Evolutionary conservation across 2,888 invertebrate genomes (phyloP).

Genomic region (Brachylomia viminalis): DNA sequence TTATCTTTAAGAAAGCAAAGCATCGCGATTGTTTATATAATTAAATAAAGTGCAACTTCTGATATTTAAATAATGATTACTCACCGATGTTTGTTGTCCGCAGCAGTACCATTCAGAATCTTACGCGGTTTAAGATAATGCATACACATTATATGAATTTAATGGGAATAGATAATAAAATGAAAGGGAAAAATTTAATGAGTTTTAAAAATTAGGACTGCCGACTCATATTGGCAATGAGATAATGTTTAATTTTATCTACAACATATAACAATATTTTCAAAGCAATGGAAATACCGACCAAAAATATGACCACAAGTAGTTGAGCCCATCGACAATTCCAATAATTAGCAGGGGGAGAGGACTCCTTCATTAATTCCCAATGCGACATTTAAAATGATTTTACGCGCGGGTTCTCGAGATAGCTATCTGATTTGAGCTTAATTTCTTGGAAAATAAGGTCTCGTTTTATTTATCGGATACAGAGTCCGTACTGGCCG

Average conservation of each 20-base stretch:
- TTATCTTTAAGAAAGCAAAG: not conserved
- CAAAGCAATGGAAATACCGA: not conserved
- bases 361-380: not conserved
- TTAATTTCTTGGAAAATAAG: not conserved
- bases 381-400: slow-evolving; percentile 14
- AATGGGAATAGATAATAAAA: not conserved
- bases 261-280: not conserved
- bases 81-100: not conserved
- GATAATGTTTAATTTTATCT: not conserved
- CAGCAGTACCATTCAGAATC: not conserved
- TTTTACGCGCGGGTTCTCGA: not conserved
- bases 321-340: not conserved
- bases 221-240: slow-evolving; percentile 4
- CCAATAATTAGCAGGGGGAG: not conserved
- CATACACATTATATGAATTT: not conserved
- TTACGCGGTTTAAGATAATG: not conserved
- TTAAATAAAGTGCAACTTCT: not conserved
- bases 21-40: not conserved
- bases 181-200: not conserved
- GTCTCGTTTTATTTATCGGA: not conserved
- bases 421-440: not conserved
- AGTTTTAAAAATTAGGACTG: not conserved
- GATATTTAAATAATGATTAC: not conserved
- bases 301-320: fast-evolving
- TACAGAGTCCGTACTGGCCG: not conserved